Base-by-base conservation (phyloP, 2,888 invertebrate species). In the Hermaeophaga mercurialis region DNA sequence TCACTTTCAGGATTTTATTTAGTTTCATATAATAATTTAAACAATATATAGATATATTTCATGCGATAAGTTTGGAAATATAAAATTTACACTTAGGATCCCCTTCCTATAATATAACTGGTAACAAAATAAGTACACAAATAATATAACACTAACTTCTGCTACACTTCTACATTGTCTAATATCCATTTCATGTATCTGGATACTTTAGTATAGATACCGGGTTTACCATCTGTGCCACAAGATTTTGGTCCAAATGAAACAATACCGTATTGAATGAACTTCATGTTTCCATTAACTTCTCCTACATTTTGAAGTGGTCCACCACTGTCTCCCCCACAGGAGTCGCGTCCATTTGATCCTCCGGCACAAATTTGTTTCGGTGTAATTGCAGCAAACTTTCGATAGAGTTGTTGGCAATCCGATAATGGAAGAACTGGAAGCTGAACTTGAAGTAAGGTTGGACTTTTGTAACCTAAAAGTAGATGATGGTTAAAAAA, bases 311-410 rank as follows among this genome's bases (percentile, higher is more conserved):
- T 63, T 44, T 80, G 73, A 2, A 88, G 78, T 0, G 88, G 88
- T 0, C 88, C 88, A 0, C 88, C 88, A 4, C 85, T 85, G 67
- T 88, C 88, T 0, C 88, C 87, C 0, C 78, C 77, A 63, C 88
- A 88, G 0, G 87, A 84, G 68, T 87, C 87, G 56, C 79, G 79
- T n/a, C 80, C 80, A n/a, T 70, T 74, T 1, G 76, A 70, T 0
- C 86, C 87, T 1, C 87, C 87, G 0, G 86, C 86, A 68, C 88
- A 88, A 9, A 88, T 71, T 65, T 85, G 84, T 7, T 74, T 77
- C 3, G 59, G 33, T 8, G 68, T 56, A 45, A 73, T 61, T 14
- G 70, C 57, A 1, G 69, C 66, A 3, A 58, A 72, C 4, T 56
- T 67, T 14, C 58, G 70, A 63, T 72, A 78, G 2, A 58, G 63